Base-by-base conservation (phyloP, 2,113 vertebrate genomes). In the Syngnathoides biaculeatus region DNA sequence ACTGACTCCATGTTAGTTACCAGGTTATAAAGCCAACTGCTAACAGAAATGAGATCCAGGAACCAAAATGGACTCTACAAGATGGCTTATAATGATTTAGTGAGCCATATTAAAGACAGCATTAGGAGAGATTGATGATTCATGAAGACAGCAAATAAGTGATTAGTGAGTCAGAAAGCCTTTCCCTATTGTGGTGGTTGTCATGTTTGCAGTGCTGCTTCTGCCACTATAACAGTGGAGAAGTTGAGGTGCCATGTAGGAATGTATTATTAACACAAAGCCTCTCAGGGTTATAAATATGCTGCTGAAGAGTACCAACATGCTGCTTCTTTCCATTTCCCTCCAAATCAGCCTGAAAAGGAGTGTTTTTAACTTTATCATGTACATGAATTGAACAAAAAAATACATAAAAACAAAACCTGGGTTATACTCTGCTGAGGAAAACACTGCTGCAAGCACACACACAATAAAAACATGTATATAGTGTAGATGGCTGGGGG, bases 251-350 rank as follows among this genome's bases (percentile, higher is more conserved):
- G 84, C 81, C 73, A 80, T 84, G 83, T 81, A 77, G 77, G 69
- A 79, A 86, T 89, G 80, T 77, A 86, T 86, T 87, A 87, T 89
- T 86, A 79, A 90, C 80, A 56, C 39, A 17, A 53, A 71, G 66
- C 71, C 80, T 85, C 83, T 86, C 75, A 77, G 77, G 78, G 79
- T 83, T 89, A 89, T 81, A 88, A 89, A 89, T 86, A 90, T 75
- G 69, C 67, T n/a, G 69, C 83, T 79, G 69, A 73, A 66, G 62
- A 76, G 78, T 48, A 68, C 68, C 66, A 74, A 69, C 79, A 79
- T 65, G 71, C 68, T 11, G 67, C 45, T 71, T 65, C 56, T 65
- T 80, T 73, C 53, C 38, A 57, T 73, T 65, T 77, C 43, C 38
- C 48, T 45, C 64, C 75, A 56, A 17, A n/a, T 66, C 58, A 60